Conservation (phyloP, 2,113 vertebrate species). For the Cyphomyrus discorhynchus region DNA sequence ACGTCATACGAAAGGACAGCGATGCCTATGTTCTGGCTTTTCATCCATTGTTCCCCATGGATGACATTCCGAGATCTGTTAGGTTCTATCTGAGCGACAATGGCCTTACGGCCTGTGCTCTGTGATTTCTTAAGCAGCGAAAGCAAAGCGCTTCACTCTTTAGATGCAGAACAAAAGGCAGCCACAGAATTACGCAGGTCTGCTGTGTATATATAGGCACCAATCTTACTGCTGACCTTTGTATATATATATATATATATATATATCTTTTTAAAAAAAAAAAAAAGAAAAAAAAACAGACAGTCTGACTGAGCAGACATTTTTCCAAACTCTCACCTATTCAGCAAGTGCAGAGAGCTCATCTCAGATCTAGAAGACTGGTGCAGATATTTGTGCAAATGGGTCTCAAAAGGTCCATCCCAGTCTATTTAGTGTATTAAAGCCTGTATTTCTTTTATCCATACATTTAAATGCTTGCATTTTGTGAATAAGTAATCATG, state of each 20-base stretch:
- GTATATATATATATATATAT: not conserved
- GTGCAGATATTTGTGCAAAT: constrained; percentile 25
- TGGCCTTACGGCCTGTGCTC: not conserved
- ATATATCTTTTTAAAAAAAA: not conserved
- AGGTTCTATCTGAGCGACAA: not conserved
- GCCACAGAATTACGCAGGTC: constrained; percentile 17
- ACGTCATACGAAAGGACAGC: not conserved
- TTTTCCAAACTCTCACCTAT: constrained; percentile 18
- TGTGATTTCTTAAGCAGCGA: not conserved
- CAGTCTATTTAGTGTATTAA: constrained; percentile 28
- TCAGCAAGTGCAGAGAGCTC: constrained; percentile 14
- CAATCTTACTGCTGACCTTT: constrained; percentile 24
- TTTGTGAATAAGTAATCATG: constrained; percentile 55
- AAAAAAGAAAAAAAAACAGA: not conserved
- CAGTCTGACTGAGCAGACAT: constrained; percentile 13
- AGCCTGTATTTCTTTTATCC: constrained; percentile 32
- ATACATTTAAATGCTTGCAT: constrained; percentile 56
- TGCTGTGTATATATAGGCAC: not conserved
- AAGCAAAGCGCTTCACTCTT: constrained; percentile 25
- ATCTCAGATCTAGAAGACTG: constrained; percentile 7
- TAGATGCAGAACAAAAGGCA: constrained; percentile 28
- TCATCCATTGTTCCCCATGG: not conserved
- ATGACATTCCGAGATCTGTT: not conserved
- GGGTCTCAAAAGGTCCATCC: constrained; percentile 19
- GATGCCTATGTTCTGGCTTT: not conserved